phyloP scores from a whole-genome alignment of 2,113 vertebrate genomes.

The Phycodurus eques region DNA sequence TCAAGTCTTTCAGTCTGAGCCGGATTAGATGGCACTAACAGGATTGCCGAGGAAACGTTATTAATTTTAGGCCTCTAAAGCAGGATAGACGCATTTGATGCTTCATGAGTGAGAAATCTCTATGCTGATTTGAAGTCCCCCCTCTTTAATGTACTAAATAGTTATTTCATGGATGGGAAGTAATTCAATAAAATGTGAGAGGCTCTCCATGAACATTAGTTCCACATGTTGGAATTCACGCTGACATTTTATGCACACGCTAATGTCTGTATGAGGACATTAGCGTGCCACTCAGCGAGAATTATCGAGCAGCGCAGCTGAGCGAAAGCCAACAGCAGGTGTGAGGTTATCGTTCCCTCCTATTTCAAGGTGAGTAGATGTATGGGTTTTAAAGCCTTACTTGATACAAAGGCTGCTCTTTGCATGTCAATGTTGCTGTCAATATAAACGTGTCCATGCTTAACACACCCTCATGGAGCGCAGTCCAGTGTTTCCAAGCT shows the following conservation, averaged over 20 bases:
- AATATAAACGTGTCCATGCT: slow-evolving; percentile 11
- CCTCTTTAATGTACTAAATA: slow-evolving; percentile 19
- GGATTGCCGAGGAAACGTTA: slow-evolving; percentile 64
- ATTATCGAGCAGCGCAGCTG: slow-evolving; percentile 50
- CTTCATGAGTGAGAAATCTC: slow-evolving; percentile 32
- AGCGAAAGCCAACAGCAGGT: slow-evolving; percentile 62
- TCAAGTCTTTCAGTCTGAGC: slow-evolving; percentile 57
- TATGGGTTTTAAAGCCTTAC: slow-evolving; percentile 40
- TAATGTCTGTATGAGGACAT: slow-evolving; percentile 12
- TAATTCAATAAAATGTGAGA: slow-evolving; percentile 43
- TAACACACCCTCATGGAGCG: background rate
- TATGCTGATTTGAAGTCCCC: slow-evolving; percentile 22
- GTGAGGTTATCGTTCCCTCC: slow-evolving; percentile 60
- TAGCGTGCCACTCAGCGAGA: slow-evolving; percentile 39
- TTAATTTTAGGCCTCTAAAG: slow-evolving; percentile 63
- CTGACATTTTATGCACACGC: slow-evolving; percentile 25
- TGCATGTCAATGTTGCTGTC: slow-evolving; percentile 34
- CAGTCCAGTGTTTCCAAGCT: background rate
- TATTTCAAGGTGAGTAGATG: slow-evolving; percentile 63
- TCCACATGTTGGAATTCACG: slow-evolving; percentile 60
- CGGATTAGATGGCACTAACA: slow-evolving; percentile 65
- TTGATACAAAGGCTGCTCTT: slow-evolving; percentile 46
- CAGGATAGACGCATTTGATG: slow-evolving; percentile 51
- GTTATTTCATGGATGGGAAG: slow-evolving; percentile 34
- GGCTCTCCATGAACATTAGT: slow-evolving; percentile 43